Base-by-base conservation (phyloP, 2,113 vertebrate genomes). In the Sphyrna mokarran region DNA sequence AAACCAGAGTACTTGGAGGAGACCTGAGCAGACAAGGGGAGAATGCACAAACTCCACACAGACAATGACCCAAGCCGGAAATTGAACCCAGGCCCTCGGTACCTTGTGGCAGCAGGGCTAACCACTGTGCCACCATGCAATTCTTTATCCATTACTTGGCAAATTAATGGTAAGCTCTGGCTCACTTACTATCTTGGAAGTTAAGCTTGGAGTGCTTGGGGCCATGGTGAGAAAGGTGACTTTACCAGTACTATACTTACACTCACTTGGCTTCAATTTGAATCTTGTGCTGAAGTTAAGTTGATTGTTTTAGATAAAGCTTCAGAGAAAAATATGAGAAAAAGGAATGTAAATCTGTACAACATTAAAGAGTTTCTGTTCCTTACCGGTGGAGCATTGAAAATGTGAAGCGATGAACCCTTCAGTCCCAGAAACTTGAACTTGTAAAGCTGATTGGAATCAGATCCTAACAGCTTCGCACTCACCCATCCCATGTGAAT, bases 401-500 rank as follows among this genome's bases (percentile, higher is more conserved):
- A 99, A 97, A 99, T 97, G 96, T 98, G 97, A 97, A 98, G 98
- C 48, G 97, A 98, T 2, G 98, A 98, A 95, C 98, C 98, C 96
- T 98, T 99, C 96, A 99, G 97, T 33, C 98, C 98, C 96, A 99
- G 97, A 97, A 99, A 99, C 97, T 98, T 99, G 97, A 98, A 98
- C 96, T 96, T 97, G 96, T 98, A 97, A 91, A 97, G 96, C 76
- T 96, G 97, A 87, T 96, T 96, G 58, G 97, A 96, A 94, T 97
- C 96, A n/a, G 96, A 96, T 96, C 96, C 97, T 95, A 98, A 98
- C 0, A 98, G 97, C 96, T 97, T 98, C 96, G 99, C 98, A 96
- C 98, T 98, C 33, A 98, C 98, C 99, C 99, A 99, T 95, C 98
- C 99, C 98, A 99, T 98, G 97, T 99, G 98, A 96, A 99, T 97